A percentile compares a stretch with the other conserved stretches of the same genome.
phyloP scores from a whole-genome alignment of 2,888 invertebrate genomes.

The Maniola hyperantus region DNA sequence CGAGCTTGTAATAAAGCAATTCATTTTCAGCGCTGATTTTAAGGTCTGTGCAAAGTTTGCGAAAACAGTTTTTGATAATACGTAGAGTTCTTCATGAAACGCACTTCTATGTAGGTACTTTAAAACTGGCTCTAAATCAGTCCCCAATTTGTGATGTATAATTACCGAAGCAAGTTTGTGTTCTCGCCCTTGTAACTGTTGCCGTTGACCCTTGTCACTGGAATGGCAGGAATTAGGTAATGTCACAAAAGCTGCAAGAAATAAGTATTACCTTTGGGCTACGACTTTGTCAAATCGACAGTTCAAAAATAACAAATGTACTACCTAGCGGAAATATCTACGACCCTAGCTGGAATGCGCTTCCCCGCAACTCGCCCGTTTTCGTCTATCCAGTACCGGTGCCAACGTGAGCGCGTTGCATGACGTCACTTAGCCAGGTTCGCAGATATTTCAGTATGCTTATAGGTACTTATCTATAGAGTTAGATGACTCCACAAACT shows the following conservation, averaged over 20 bases:
- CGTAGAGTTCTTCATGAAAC: not conserved
- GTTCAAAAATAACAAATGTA: not conserved
- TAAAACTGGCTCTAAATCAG: not conserved
- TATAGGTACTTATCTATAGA: too few species aligned
- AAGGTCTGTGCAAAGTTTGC: conserved; percentile 10
- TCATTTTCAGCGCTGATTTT: conserved; percentile 23
- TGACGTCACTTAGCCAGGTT: too few species aligned
- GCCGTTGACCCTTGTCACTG: conserved; percentile 30
- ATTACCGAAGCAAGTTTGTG: not conserved
- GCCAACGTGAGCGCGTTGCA: too few species aligned
- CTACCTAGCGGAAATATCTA: too few species aligned
- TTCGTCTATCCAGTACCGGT: too few species aligned
- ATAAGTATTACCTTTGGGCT: not conserved
- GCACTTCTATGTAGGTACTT: not conserved
- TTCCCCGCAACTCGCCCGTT: too few species aligned
- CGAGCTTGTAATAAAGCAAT: conserved; percentile 51
- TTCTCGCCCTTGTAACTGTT: conserved; percentile 21
- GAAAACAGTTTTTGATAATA: not conserved
- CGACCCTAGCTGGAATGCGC: too few species aligned
- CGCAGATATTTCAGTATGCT: too few species aligned
- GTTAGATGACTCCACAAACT: too few species aligned
- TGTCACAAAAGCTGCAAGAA: conserved; percentile 22
- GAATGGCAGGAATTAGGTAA: conserved; percentile 27
- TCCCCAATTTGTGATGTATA: not conserved
- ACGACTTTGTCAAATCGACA: not conserved